These are phyloP conservation scores for Nyctibius bracteatus DNA, from an alignment of 2,113 vertebrate genomes.

Conservation along the genomic window DNA sequence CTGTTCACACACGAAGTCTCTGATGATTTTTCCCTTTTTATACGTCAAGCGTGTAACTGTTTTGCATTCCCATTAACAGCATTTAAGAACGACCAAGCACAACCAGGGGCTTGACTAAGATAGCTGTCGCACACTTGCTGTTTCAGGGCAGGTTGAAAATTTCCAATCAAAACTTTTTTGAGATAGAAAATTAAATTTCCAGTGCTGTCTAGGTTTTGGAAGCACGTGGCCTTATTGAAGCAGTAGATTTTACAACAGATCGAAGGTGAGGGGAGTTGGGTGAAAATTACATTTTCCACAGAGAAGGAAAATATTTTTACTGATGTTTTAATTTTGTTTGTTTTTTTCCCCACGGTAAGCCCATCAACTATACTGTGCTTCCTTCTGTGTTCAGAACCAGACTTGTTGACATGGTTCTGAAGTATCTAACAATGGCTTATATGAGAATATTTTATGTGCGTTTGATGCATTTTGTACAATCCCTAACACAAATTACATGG, in stretches of 20 bases:
- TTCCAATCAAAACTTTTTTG: neutral
- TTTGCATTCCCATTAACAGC: neutral
- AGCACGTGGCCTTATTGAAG: neutral
- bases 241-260: neutral
- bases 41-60: neutral
- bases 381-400: neutral
- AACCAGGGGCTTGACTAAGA: neutral
- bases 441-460: neutral
- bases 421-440: neutral
- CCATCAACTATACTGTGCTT: neutral
- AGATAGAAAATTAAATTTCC: neutral
- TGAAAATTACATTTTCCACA: neutral
- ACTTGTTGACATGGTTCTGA: neutral
- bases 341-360: neutral
- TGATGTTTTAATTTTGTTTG: neutral
- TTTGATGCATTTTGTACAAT: neutral
- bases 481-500: neutral
- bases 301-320: neutral
- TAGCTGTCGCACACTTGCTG: neutral
- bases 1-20: neutral
- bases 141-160: neutral
- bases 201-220: neutral
- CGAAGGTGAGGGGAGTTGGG: neutral
- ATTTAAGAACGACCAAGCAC: neutral
- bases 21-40: neutral